These are phyloP conservation scores for Linyphia triangularis DNA, from an alignment of 2,888 invertebrate genomes.

Conservation along the genomic window DNA sequence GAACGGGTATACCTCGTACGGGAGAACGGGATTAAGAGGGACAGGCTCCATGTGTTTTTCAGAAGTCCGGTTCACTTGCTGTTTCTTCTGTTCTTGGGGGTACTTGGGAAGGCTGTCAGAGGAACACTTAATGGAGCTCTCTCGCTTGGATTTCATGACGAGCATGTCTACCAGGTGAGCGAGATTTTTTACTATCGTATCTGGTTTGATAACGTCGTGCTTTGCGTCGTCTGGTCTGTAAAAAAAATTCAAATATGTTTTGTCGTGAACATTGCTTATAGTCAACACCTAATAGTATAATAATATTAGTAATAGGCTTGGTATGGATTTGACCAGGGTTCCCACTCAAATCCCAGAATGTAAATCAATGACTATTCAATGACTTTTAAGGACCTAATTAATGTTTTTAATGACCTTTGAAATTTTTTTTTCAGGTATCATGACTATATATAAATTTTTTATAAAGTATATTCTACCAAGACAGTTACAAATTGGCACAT, in stretches of 20 bases:
- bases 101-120: constrained; percentile 33
- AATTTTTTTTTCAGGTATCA: no score
- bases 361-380: no score
- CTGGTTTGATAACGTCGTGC: constrained; percentile 66
- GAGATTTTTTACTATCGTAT: constrained; percentile 66
- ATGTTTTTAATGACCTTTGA: no score
- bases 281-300: neutral
- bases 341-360: no score
- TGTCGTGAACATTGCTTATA: neutral
- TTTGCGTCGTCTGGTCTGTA: constrained; percentile 69
- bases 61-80: constrained; percentile 31
- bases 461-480: no score
- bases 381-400: no score
- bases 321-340: no score
- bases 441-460: no score
- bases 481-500: no score
- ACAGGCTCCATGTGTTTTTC: constrained; percentile 29
- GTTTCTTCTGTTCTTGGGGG: constrained; percentile 54
- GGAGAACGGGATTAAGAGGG: constrained; percentile 15
- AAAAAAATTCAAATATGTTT: neutral
- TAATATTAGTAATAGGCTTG: neutral
- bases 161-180: constrained; percentile 71
- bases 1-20: constrained; percentile 58
- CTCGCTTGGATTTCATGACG: constrained; percentile 62
- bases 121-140: constrained; percentile 36